These are phyloP conservation scores for Caenorhabditis remanei DNA, from an alignment of 1,140 invertebrate genomes.

Conservation along the genomic window DNA sequence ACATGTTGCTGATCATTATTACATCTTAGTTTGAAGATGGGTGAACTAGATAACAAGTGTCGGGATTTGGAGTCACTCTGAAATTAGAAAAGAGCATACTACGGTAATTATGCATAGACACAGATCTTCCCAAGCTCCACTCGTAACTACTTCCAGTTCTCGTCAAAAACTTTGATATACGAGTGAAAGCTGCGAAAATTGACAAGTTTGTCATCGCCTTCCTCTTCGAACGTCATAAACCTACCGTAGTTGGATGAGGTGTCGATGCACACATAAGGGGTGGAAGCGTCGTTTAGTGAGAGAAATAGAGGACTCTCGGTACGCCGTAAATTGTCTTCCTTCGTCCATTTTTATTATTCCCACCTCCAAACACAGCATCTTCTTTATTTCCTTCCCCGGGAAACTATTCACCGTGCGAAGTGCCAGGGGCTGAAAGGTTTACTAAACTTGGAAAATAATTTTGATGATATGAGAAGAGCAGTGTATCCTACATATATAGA, in stretches of 20 bases:
- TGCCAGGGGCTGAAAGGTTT: neutral
- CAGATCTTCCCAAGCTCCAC: neutral
- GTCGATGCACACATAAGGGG: slow-evolving; percentile 39
- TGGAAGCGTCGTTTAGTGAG: slow-evolving; percentile 42
- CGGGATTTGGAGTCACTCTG: no score
- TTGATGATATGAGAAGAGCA: neutral
- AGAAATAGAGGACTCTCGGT: slow-evolving; percentile 31
- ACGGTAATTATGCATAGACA: no score
- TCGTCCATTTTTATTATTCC: slow-evolving; percentile 42
- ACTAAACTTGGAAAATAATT: neutral
- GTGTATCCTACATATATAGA: neutral
- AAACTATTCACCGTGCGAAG: slow-evolving; percentile 48
- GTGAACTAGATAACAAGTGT: no score
- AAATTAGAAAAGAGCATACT: no score
- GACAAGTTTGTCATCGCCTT: slow-evolving; percentile 53
- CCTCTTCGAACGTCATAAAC: slow-evolving; percentile 22
- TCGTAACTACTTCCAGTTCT: slow-evolving; percentile 29
- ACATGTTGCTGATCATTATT: no score
- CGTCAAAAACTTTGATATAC: neutral
- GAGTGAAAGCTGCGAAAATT: slow-evolving; percentile 33
- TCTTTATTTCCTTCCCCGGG: neutral
- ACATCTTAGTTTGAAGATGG: no score
- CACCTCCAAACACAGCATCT: slow-evolving; percentile 30
- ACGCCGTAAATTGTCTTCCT: slow-evolving; percentile 54
- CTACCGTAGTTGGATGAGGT: slow-evolving; percentile 49